These are phyloP conservation scores for Thunnus thynnus DNA, from an alignment of 2,113 vertebrate genomes.

Conservation along the genomic window DNA sequence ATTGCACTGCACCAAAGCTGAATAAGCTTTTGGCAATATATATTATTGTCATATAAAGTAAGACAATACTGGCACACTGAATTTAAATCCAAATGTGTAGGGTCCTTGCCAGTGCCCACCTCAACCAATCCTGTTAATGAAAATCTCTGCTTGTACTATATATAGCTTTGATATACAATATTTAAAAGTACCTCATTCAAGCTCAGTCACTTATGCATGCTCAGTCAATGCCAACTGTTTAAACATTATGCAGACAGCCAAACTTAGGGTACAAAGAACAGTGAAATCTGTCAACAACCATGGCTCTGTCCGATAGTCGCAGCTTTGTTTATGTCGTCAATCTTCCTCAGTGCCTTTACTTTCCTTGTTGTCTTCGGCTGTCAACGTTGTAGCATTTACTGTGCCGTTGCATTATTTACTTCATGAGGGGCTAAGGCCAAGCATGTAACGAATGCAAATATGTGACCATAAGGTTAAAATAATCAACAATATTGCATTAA, in stretches of 20 bases:
- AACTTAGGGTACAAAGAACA: not conserved
- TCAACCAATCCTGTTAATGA: not conserved
- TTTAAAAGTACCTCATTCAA: not conserved
- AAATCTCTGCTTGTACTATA: not conserved
- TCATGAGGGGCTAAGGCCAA: not conserved
- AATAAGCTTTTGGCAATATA: not conserved
- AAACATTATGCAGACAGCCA: not conserved
- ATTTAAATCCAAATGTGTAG: not conserved
- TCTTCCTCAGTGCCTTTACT: not conserved
- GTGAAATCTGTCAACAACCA: not conserved
- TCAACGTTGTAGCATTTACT: not conserved
- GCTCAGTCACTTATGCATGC: not conserved
- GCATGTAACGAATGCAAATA: not conserved
- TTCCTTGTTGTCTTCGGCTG: no score
- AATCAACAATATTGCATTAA: not conserved
- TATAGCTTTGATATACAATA: not conserved
- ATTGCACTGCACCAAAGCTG: not conserved
- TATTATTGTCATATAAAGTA: no score
- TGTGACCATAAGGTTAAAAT: not conserved
- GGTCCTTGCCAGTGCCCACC: not conserved
- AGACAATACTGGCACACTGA: not conserved
- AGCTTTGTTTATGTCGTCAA: not conserved
- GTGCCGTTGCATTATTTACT: not conserved
- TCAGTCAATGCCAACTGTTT: not conserved
- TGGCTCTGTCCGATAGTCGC: not conserved